Conservation (phyloP, 2,888 invertebrate genomes). For the Dexiosoma caninum region DNA sequence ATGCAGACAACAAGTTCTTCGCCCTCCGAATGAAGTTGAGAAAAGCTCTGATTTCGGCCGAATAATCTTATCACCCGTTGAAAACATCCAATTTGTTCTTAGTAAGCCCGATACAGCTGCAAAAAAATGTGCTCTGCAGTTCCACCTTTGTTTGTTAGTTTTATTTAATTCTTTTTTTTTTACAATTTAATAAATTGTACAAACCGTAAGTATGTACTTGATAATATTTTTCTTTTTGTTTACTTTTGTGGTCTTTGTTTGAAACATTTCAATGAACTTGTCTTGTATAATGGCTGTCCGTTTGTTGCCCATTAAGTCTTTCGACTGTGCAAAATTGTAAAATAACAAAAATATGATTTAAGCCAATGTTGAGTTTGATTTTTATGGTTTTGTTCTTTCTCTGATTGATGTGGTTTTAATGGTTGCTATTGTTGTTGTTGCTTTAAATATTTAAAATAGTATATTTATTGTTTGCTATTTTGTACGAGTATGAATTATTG, state of each 20-base stretch:
- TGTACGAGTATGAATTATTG: constrained; percentile 20
- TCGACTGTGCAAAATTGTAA: constrained; percentile 28
- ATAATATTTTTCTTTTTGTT: neutral
- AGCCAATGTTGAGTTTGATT: constrained; percentile 43
- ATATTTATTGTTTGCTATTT: neutral
- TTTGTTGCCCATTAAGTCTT: constrained; percentile 1
- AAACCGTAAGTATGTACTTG: neutral
- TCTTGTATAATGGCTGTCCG: neutral
- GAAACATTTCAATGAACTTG: constrained; percentile 37
- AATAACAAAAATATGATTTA: neutral
- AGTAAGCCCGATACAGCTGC: too few relatives aligned
- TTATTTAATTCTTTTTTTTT: neutral
- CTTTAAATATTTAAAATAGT: constrained; percentile 17
- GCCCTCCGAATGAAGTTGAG: too few relatives aligned
- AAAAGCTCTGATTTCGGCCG: too few relatives aligned
- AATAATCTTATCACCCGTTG: too few relatives aligned
- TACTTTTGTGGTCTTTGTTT: constrained; percentile 18
- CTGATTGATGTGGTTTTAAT: constrained; percentile 60
- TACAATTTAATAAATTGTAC: neutral
- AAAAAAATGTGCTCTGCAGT: too few relatives aligned
- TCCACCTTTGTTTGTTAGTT: neutral
- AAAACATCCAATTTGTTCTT: too few relatives aligned
- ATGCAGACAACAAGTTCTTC: too few relatives aligned
- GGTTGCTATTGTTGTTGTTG: constrained; percentile 22
- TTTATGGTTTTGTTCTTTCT: constrained; percentile 45